These are phyloP conservation scores for Morone saxatilis DNA, from an alignment of 2,113 vertebrate genomes.

Conservation along the genomic window DNA sequence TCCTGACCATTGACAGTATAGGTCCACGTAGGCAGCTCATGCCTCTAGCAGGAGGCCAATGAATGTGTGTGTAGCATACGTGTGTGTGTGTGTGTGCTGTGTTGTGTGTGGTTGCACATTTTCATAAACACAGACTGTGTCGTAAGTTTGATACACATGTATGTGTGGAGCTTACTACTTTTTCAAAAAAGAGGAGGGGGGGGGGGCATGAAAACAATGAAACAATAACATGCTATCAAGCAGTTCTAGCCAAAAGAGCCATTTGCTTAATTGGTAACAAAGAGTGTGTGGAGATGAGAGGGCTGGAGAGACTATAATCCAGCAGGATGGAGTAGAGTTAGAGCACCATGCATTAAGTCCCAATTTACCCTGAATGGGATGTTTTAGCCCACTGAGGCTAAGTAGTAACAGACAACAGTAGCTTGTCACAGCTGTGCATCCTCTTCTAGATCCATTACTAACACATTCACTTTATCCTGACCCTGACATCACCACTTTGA, in stretches of 20 bases:
- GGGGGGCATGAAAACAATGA: conserved; percentile 22
- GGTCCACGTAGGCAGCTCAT: background rate
- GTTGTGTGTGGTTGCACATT: too few relatives aligned
- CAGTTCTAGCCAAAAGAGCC: conserved; percentile 65
- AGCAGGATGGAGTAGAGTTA: conserved; percentile 60
- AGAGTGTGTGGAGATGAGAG: conserved; percentile 60
- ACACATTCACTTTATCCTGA: conserved; percentile 39
- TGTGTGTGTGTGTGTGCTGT: background rate
- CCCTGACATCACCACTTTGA: background rate
- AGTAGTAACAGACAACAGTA: conserved; percentile 40
- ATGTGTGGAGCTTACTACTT: background rate
- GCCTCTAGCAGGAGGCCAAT: background rate
- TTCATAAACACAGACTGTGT: background rate
- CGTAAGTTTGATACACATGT: background rate
- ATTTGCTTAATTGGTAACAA: conserved; percentile 77
- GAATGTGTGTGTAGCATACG: background rate
- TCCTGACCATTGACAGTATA: too few relatives aligned
- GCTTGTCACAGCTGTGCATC: conserved; percentile 56
- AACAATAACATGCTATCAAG: conserved; percentile 43
- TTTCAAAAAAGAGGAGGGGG: background rate
- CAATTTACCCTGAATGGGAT: conserved; percentile 66
- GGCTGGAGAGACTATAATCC: conserved; percentile 70
- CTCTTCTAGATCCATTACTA: conserved; percentile 36
- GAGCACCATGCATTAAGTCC: conserved; percentile 63
- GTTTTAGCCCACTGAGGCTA: conserved; percentile 56